Conservation (phyloP, 2,113 vertebrate species). For the Thunnus maccoyii region DNA sequence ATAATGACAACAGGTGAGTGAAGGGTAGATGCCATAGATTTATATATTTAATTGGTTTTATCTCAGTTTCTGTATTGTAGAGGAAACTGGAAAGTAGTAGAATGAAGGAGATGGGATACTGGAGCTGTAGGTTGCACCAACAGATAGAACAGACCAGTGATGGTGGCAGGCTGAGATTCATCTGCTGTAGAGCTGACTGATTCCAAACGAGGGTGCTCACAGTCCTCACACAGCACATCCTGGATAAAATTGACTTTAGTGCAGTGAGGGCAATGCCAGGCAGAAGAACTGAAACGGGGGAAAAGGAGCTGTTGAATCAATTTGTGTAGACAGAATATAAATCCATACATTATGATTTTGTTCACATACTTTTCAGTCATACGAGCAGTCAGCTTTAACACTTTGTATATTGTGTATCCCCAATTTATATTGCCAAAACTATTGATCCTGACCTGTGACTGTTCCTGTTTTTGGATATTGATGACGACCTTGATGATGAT, state of each 20-base stretch:
- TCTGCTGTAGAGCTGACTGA: conserved; percentile 69
- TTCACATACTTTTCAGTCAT: neutral
- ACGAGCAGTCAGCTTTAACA: neutral
- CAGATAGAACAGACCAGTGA: conserved; percentile 70
- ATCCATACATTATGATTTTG: too few species aligned
- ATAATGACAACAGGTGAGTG: too few species aligned
- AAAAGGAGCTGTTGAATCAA: neutral
- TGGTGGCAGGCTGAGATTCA: conserved; percentile 74
- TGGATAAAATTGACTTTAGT: conserved; percentile 83
- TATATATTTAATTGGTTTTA: neutral
- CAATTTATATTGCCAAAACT: neutral
- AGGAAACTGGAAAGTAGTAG: neutral
- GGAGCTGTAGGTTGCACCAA: neutral
- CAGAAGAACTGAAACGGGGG: conserved; percentile 56
- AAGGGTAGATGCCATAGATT: neutral
- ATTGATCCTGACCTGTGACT: conserved; percentile 64
- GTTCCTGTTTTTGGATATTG: conserved; percentile 63
- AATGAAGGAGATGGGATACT: neutral
- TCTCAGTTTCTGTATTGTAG: neutral
- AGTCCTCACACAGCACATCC: conserved; percentile 87
- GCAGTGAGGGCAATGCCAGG: conserved; percentile 89
- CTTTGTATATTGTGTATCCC: neutral
- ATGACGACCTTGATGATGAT: conserved; percentile 1
- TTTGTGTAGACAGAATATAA: too few species aligned
- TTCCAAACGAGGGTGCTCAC: conserved; percentile 85